Base-by-base conservation (phyloP, 2,797 vertebrate genomes). In the Macropodus opercularis region DNA sequence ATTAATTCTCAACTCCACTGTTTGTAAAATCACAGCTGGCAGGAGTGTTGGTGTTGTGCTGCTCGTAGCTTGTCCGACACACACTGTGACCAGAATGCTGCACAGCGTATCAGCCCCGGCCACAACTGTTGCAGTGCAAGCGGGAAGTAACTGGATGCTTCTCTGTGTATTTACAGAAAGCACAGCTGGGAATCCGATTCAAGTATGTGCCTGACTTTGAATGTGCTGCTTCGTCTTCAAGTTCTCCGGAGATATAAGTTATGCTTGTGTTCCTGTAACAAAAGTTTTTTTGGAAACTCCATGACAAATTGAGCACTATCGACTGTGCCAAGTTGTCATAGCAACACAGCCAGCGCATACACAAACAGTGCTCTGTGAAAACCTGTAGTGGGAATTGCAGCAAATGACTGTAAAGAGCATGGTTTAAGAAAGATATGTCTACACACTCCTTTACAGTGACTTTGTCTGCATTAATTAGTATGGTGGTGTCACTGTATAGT, bases 71-170 rank as follows among this genome's bases (percentile, higher is more conserved):
- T 74, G 62, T 50, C 49, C 52, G 85, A 49, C 73, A 75, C 84
- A 61, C 72, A 76, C 83, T 87, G 88, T 85, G 86, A 86, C 61
- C 73, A 84, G 85, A 89, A 89, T 87, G 77, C 60, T 66, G 54
- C 78, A 49, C 79, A 81, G 77, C 43, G 23, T 40, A 83, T 63
- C 75, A 29, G 27, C 74, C 64, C 50, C 24, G 36, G 49, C 63
- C 19, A 22, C 53, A 47, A 70, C 50, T 17, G n/a, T n/a, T n/a
- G 61, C 56, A 53, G 63, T n/a, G 24, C 55, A 57, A 70, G 54
- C 7, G 54, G 68, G 51, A 22, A 72, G 76, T 83, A 75, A 83
- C 67, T 47, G 14, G 69, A 83, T 47, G 39, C 63, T 74, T 64
- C 70, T 40, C 38, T 19, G 23, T 60, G 62, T 81, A 75, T 84